These are phyloP conservation scores for Leptonema lineaticorne DNA, from an alignment of 1,140 invertebrate species.

Conservation along the genomic window DNA sequence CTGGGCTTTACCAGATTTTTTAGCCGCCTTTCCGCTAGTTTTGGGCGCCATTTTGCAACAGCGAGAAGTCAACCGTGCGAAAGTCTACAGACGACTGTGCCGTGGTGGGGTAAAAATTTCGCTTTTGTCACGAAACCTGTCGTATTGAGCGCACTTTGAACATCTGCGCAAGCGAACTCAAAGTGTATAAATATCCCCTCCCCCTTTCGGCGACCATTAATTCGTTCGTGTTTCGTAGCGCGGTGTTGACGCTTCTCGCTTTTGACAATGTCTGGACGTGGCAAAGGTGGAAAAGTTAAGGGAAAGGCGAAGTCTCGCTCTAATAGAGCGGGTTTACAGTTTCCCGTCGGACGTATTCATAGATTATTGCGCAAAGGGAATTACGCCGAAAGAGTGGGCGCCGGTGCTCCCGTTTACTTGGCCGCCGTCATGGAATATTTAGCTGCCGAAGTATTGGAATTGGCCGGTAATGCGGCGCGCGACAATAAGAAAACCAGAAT, in stretches of 20 bases:
- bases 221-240: background rate
- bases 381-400: constrained; percentile 70
- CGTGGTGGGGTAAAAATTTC: too few relatives aligned
- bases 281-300: constrained; percentile 66
- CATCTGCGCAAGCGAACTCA: too few relatives aligned
- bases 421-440: constrained; percentile 60
- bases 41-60: constrained; percentile 48
- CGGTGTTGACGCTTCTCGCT: background rate
- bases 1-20: constrained; percentile 60
- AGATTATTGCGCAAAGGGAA: constrained; percentile 68
- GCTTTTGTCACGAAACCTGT: too few relatives aligned
- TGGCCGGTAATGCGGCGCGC: constrained; percentile 60
- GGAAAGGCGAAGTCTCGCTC: constrained; percentile 65
- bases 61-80: too few relatives aligned
- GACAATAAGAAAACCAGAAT: constrained; percentile 56
- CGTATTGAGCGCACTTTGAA: too few relatives aligned
- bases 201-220: background rate
- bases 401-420: constrained; percentile 69
- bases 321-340: constrained; percentile 67
- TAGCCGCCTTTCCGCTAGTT: constrained; percentile 53
- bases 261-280: constrained; percentile 61
- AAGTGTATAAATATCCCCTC: background rate
- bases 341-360: constrained; percentile 72
- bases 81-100: too few relatives aligned
- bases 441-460: constrained; percentile 71